A percentile compares a stretch with the other conserved stretches of the same genome.
These are phyloP conservation scores for Agrochola lota DNA, from an alignment of 2,888 invertebrate genomes.

Conservation along the genomic window DNA sequence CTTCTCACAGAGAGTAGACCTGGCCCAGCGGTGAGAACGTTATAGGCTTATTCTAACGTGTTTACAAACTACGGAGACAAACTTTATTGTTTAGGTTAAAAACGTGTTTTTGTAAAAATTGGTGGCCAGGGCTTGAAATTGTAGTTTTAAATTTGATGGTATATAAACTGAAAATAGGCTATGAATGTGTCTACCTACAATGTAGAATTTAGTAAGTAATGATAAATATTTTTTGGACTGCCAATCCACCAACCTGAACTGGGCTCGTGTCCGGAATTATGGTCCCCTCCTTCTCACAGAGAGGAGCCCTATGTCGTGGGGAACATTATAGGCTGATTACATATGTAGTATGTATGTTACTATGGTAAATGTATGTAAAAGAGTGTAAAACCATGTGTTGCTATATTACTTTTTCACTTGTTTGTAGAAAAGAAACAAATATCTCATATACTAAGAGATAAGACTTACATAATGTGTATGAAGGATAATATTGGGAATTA, in stretches of 20 bases:
- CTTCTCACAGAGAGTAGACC: neutral
- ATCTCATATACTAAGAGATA: neutral
- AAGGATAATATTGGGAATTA: conserved; percentile 6
- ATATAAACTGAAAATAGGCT: neutral
- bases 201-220: neutral
- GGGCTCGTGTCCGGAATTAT: too few relatives aligned
- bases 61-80: neutral
- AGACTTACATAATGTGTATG: conserved; percentile 2
- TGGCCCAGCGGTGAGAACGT: neutral
- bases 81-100: neutral
- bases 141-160: neutral
- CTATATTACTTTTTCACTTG: neutral
- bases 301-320: too few relatives aligned
- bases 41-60: neutral
- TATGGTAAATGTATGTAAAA: neutral
- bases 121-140: too few relatives aligned
- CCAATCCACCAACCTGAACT: too few relatives aligned
- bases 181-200: conserved; percentile 1
- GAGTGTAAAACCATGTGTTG: neutral
- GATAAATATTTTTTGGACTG: too few relatives aligned
- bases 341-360: neutral
- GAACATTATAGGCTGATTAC: too few relatives aligned
- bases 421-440: neutral
- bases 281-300: too few relatives aligned
- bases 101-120: neutral